Evolutionary conservation across 2,113 vertebrate genomes (phyloP), one percentile per base, ranked within the genome.

Genomic region (Sphyrna mokarran): DNA sequence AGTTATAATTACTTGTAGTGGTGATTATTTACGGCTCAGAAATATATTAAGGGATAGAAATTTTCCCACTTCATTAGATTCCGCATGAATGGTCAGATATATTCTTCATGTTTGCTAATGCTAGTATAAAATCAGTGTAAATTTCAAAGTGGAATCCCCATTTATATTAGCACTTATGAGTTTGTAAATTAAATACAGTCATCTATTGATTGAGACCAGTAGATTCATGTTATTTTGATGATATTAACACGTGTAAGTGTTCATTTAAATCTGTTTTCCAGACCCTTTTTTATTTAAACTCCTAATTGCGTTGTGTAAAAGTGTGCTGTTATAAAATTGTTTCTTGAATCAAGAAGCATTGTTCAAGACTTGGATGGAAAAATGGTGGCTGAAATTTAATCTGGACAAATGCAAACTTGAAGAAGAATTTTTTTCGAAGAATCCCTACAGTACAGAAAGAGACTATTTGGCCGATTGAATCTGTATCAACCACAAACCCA

Each of bases 151-250:
- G 29, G 87, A 61, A n/a, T 90, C 10, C 7, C 33, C 54, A 63
- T 29, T 87, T 29, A 86, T 58, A 87, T 87, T 87, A 23, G 58
- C 6, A 22, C 16, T 90, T 33, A 90, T 16, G 2, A 18, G 14
- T 61, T 13, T 16, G n/a, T n/a, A n/a, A 63, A 33, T 33, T n/a
- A 61, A 61, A 29, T 33, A 90, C 26, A 4, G 58, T 13, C 16
- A 16, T 90, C 29, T 90, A 54, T 58, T 26, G 13, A 89, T 26
- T 13, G 29, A 63, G 58, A 29, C 11, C 58, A n/a, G 11, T 63
- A 18, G 26, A n/a, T 90, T 90, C 9, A 87, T 90, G 87, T 63
- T 63, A 90, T n/a, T 90, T 90, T 90, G 26, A 63, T 90, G 63
- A 63, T 63, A 63, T 63, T 63, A 63, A 13, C 63, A 63, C 14